Evolutionary conservation across 2,888 invertebrate species (phyloP).

Genomic region (Glyphotaelius pellucidus): DNA sequence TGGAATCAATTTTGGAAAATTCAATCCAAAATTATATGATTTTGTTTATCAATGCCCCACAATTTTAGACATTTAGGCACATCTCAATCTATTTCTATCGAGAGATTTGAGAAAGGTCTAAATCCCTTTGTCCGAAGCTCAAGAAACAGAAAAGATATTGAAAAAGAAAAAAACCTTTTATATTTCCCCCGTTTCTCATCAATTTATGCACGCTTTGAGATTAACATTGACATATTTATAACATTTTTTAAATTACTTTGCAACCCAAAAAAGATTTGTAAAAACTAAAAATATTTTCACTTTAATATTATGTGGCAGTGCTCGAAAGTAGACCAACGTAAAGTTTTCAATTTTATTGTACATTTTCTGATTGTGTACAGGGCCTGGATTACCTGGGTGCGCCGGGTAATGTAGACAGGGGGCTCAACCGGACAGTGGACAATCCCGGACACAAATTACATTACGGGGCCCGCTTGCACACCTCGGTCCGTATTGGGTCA

Average conservation of each 20-base stretch:
- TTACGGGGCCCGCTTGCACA: background rate
- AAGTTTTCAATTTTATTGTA: conserved; percentile 30
- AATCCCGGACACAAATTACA: conserved; percentile 46
- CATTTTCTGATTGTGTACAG: conserved; percentile 29
- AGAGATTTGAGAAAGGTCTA: background rate
- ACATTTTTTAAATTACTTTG: background rate
- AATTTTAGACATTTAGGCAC: background rate
- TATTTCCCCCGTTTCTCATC: background rate
- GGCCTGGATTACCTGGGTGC: conserved; percentile 23
- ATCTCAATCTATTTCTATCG: background rate
- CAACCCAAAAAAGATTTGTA: background rate
- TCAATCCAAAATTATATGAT: background rate
- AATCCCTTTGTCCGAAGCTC: conserved; percentile 2
- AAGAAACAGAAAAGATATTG: background rate
- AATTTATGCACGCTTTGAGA: background rate
- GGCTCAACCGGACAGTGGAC: background rate
- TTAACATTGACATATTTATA: background rate
- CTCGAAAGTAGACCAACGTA: background rate
- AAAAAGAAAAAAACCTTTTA: background rate
- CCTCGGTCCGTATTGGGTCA: conserved; percentile 3
- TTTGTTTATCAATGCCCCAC: background rate
- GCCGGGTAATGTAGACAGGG: conserved; percentile 2
- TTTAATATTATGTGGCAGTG: background rate
- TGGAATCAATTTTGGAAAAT: too few species aligned
- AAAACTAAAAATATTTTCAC: background rate